These are phyloP conservation scores for Idaea aversata DNA, from an alignment of 2,888 invertebrate species.

Conservation along the genomic window DNA sequence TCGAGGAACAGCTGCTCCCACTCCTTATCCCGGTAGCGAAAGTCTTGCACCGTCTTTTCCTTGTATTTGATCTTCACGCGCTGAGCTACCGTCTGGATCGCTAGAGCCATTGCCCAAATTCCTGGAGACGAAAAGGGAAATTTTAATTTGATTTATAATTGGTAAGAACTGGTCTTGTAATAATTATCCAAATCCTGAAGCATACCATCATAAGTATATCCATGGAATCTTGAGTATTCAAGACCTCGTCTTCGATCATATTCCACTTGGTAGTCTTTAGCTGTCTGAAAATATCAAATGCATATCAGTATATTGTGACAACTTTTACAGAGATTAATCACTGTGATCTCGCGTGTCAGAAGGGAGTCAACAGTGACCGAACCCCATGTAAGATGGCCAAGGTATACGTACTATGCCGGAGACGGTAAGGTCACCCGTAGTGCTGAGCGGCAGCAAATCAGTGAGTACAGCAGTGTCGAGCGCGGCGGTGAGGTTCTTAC, in stretches of 20 bases:
- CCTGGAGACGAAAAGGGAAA: conserved; percentile 47
- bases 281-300: conserved; percentile 83
- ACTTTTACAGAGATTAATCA: neutral
- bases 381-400: neutral
- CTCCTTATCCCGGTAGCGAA: conserved; percentile 90
- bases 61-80: conserved; percentile 84
- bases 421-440: conserved; percentile 91
- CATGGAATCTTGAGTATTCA: conserved; percentile 96
- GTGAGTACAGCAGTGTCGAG: conserved; percentile 94
- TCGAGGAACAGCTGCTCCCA: conserved; percentile 94
- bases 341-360: no score
- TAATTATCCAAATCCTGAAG: neutral
- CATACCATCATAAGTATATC: conserved; percentile 97
- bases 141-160: neutral
- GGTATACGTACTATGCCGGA: conserved; percentile 90
- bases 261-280: conserved; percentile 91
- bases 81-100: conserved; percentile 94
- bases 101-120: conserved; percentile 98
- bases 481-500: conserved; percentile 87
- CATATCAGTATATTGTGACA: neutral
- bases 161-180: neutral
- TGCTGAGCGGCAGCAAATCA: conserved; percentile 92
- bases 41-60: conserved; percentile 90
- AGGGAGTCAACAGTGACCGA: no score
- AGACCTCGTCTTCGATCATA: conserved; percentile 89